Percentiles rank a stretch among this genome's conserved stretches.
These are phyloP conservation scores for Platyrinchus mystaceus DNA, from an alignment of 2,797 vertebrate species.

Conservation along the genomic window DNA sequence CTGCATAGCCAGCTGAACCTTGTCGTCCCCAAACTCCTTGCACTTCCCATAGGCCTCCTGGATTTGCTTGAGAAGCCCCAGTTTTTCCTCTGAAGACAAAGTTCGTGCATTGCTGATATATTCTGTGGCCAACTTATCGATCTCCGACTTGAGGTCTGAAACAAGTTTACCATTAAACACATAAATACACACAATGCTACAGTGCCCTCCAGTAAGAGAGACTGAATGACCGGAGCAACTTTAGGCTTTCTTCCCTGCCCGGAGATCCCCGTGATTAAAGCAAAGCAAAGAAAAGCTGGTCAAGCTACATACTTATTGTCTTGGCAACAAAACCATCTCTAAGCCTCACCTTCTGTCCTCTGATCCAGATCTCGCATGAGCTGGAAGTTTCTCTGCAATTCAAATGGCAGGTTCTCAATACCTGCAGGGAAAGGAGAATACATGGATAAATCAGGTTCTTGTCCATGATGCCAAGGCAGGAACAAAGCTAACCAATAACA, in stretches of 20 bases:
- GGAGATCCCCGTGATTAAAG: not conserved
- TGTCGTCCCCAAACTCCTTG: slow-evolving; percentile 98
- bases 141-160: slow-evolving; percentile 94
- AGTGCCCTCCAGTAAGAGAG: not conserved
- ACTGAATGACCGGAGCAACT: not conserved
- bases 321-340: not conserved
- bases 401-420: slow-evolving; percentile 96
- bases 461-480: not conserved
- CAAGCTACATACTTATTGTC: not conserved
- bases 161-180: not conserved
- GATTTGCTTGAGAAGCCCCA: slow-evolving; percentile 94
- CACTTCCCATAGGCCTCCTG: slow-evolving; percentile 95
- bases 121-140: slow-evolving; percentile 92
- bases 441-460: not conserved
- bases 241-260: not conserved
- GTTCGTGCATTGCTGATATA: slow-evolving; percentile 91
- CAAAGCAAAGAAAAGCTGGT: not conserved
- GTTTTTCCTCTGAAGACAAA: slow-evolving; percentile 90
- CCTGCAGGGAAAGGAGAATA: slow-evolving; percentile 73
- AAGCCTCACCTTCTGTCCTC: slow-evolving; percentile 90
- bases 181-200: not conserved
- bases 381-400: slow-evolving; percentile 97
- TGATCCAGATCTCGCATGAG: slow-evolving; percentile 97
- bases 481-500: not conserved
- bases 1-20: slow-evolving; percentile 98